Evolutionary conservation across 2,797 vertebrate genomes (phyloP), one percentile per base, ranked within the genome.

Genomic region (Gambusia yucatana): DNA sequence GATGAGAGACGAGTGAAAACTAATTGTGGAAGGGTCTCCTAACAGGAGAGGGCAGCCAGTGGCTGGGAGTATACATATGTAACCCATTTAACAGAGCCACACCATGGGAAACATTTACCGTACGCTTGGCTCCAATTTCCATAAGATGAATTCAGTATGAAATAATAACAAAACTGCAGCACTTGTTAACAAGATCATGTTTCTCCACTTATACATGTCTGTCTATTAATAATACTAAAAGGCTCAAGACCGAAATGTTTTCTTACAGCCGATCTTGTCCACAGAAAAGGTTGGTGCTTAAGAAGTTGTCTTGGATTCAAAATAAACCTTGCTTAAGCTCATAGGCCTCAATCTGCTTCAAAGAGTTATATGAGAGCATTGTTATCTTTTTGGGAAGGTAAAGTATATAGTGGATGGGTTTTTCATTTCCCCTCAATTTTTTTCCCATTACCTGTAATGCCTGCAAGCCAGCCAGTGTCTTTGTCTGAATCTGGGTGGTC

Each of bases 361-460:
- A 14, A 11, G 72, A 75, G 77, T 79, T 47, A 55, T 75, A 74
- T 63, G 77, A 76, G 76, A 82, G 46, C 74, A 72, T 81, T 84
- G 74, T 82, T 80, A 73, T 86, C 77, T 87, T 81, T 80, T 75
- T 87, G 78, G 83, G 78, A 88, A 82, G 80, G 77, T 86, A 86
- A 82, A 88, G 82, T 88, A 77, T 84, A 39, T 22, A 67, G 20
- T 71, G 84, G 77, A 89, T 85, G 82, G 85, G 71, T 90, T 77
- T 79, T 83, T 92, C 77, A 91, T 92, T 94, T 91, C 86, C 84
- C 90, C 73, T 84, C 85, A 10, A 79, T 82, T 92, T 81, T 87
- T 88, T 90, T 72, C 94, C 94, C 94, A 93, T 94, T 92, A 95
- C 92, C 95, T 97, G 95, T 95, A 46, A 41, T 57, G 48, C 43